phyloP scores from a whole-genome alignment of 2,797 vertebrate genomes.

The Botia almorhae region DNA sequence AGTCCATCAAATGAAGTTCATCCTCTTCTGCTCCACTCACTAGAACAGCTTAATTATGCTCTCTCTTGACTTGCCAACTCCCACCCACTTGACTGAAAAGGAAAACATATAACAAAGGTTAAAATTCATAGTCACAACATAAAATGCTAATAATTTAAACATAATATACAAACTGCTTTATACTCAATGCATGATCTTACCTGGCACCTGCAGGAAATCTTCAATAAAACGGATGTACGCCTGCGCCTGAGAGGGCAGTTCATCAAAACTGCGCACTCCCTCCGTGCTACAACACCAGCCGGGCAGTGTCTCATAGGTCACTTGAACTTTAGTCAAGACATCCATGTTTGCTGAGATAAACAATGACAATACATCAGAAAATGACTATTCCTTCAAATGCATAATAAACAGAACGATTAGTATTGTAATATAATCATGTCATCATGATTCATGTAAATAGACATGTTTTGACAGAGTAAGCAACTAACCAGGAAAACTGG shows the following conservation, averaged over 20 bases:
- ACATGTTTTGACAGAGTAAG: background rate
- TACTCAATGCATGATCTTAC: constrained; percentile 58
- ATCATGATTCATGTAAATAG: background rate
- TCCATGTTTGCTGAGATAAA: constrained; percentile 80
- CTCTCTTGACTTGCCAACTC: constrained; percentile 84
- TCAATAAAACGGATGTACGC: constrained; percentile 81
- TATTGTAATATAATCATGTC: background rate
- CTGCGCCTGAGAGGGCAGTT: constrained; percentile 78
- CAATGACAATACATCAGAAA: background rate
- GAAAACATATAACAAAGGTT: too few relatives aligned
- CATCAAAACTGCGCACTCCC: constrained; percentile 73
- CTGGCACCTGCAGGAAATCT: constrained; percentile 81
- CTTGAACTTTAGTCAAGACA: constrained; percentile 75
- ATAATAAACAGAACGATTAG: background rate
- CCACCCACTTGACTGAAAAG: constrained; percentile 84
- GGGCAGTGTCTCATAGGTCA: constrained; percentile 79
- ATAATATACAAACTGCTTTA: too few relatives aligned
- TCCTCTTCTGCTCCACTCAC: background rate
- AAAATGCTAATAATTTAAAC: too few relatives aligned
- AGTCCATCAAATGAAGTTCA: constrained; percentile 39
- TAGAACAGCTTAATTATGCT: constrained; percentile 84
- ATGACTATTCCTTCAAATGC: background rate
- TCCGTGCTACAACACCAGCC: constrained; percentile 83
- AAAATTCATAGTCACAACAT: background rate
- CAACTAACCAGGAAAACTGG: constrained; percentile 79